Conservation (phyloP, 2,888 invertebrate species). For the Drosophila histrio region DNA sequence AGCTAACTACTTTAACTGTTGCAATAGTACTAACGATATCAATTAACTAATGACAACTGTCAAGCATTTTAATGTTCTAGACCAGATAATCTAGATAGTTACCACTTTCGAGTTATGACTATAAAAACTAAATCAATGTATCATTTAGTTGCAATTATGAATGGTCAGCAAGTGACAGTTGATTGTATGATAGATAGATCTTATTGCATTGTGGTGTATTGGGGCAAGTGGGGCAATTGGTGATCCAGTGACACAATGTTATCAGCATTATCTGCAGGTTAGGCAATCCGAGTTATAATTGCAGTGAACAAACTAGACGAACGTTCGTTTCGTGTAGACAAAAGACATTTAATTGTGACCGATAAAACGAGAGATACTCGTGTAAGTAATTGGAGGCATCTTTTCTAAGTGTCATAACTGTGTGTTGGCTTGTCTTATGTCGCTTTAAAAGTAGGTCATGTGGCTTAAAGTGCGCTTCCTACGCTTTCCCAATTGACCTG, state of each 20-base stretch:
- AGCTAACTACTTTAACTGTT: no score
- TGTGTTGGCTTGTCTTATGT: background rate
- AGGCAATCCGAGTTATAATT: conserved; percentile 12
- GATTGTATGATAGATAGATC: background rate
- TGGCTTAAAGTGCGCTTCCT: conserved; percentile 15
- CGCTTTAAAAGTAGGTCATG: conserved; percentile 27
- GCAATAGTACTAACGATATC: no score
- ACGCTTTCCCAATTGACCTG: conserved; percentile 33
- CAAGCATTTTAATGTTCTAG: background rate
- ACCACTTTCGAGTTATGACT: background rate
- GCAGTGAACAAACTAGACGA: conserved; percentile 15
- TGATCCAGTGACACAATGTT: conserved; percentile 15
- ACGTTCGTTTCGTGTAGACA: conserved; percentile 9
- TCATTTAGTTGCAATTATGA: conserved; percentile 13
- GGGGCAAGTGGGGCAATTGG: conserved; percentile 33
- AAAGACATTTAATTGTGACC: conserved; percentile 18
- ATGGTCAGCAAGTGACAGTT: background rate
- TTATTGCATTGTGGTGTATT: conserved; percentile 9
- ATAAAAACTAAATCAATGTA: background rate
- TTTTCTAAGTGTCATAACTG: conserved; percentile 8
- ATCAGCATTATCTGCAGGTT: conserved; percentile 20
- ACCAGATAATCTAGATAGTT: background rate
- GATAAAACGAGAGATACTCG: conserved; percentile 3
- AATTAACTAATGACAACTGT: no score
- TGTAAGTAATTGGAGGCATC: conserved; percentile 32